Percentiles rank a stretch among this genome's conserved stretches.
Evolutionary conservation across 2,113 vertebrate genomes (phyloP).

Genomic region (Mormoops blainvillei): DNA sequence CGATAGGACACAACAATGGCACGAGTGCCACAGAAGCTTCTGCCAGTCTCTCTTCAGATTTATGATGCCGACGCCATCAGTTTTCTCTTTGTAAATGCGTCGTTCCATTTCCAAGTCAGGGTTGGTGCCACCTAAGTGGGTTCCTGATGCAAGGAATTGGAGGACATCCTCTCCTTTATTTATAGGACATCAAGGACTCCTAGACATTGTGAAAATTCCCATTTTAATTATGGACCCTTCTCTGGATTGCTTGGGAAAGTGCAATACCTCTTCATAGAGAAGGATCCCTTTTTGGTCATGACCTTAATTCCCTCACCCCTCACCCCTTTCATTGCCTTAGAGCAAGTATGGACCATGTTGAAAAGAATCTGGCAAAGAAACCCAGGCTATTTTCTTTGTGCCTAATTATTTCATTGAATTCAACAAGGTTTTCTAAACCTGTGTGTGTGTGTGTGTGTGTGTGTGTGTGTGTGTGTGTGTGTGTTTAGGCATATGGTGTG

Average conservation of each 20-base stretch:
- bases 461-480: conserved; percentile 39
- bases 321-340: not conserved
- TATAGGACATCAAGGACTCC: not conserved
- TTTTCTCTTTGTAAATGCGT: not conserved
- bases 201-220: not conserved
- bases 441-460: conserved; percentile 35
- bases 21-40: not conserved
- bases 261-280: not conserved
- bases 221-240: not conserved
- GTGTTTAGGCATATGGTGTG: conserved; percentile 8
- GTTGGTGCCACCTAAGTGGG: not conserved
- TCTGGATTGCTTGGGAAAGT: not conserved
- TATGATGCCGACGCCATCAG: not conserved
- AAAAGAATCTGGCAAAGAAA: not conserved
- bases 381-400: not conserved
- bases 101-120: not conserved
- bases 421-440: conserved; percentile 26
- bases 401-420: conserved; percentile 1
- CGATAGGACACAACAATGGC: not conserved
- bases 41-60: not conserved
- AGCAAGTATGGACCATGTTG: not conserved
- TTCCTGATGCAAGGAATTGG: not conserved
- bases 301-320: not conserved
- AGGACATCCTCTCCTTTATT: not conserved
- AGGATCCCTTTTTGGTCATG: not conserved